Conservation (phyloP, 2,797 vertebrate genomes). For the Bradypodion ventrale region DNA sequence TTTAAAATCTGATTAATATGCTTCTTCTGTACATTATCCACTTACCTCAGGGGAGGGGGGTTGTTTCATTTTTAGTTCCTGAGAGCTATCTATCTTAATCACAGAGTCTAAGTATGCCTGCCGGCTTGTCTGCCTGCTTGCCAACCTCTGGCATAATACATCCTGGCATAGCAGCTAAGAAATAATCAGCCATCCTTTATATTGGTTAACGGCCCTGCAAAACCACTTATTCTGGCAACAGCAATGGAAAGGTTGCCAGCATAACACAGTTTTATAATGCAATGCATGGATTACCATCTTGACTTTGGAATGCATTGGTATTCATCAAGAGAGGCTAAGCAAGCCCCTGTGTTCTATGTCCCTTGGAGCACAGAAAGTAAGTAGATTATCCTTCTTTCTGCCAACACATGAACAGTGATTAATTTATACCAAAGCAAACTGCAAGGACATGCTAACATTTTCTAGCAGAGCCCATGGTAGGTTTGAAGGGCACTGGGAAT, state of each 20-base stretch:
- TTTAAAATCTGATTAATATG: slow-evolving; percentile 31
- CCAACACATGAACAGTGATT: not conserved
- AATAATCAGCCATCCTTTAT: not conserved
- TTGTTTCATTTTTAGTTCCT: not conserved
- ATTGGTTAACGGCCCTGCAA: accelerated
- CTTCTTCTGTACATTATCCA: slow-evolving; percentile 39
- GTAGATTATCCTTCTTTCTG: not conserved
- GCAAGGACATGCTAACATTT: not conserved
- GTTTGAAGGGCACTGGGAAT: not conserved
- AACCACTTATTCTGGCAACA: not conserved
- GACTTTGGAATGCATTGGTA: no score
- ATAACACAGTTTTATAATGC: not conserved
- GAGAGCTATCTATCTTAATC: not conserved
- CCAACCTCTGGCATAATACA: not conserved
- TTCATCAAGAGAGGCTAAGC: not conserved
- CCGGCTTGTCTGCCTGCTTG: not conserved
- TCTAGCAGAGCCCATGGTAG: not conserved
- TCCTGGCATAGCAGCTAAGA: not conserved
- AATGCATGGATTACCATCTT: not conserved
- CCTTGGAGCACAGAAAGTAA: not conserved
- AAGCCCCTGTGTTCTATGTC: not conserved
- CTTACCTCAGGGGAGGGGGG: not conserved
- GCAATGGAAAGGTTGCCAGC: accelerated
- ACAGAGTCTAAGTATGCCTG: not conserved
- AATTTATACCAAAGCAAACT: not conserved